Percentiles rank a stretch among this genome's conserved stretches.
Evolutionary conservation across 2,113 vertebrate genomes (phyloP).

Genomic region (Harpagus bidentatus): DNA sequence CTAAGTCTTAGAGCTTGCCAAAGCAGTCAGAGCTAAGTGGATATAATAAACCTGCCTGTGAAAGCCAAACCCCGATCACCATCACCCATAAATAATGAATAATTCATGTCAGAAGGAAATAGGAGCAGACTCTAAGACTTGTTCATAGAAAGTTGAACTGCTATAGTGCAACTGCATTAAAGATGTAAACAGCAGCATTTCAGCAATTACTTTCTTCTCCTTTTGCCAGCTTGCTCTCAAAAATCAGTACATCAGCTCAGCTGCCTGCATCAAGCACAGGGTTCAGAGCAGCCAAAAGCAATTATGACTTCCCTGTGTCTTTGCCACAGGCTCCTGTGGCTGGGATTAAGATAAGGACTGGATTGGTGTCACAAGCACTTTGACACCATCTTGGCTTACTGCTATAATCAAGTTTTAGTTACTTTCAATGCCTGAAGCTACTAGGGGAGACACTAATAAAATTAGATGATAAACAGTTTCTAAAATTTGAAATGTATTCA

Average conservation of each 20-base stretch:
- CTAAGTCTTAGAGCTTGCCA: neutral
- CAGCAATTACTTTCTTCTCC: neutral
- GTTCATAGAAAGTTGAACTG: conserved; percentile 36
- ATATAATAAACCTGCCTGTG: conserved; percentile 21
- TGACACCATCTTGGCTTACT: neutral
- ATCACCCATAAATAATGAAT: conserved; percentile 32
- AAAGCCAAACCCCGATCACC: conserved; percentile 43
- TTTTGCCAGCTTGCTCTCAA: neutral
- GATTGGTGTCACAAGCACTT: neutral
- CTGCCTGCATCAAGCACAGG: neutral
- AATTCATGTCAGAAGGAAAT: conserved; percentile 9
- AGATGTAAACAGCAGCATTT: conserved; percentile 15
- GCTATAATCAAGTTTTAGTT: neutral
- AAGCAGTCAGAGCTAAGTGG: conserved; percentile 42
- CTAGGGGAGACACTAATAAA: neutral
- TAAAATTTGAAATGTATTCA: neutral
- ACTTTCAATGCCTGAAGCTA: neutral
- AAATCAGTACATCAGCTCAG: neutral
- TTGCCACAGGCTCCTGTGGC: neutral
- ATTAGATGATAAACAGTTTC: neutral
- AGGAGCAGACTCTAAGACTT: conserved; percentile 9
- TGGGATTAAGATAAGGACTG: neutral
- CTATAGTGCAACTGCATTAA: conserved; percentile 15
- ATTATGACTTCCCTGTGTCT: neutral
- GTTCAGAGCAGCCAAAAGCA: neutral